These are phyloP conservation scores for Acheta domesticus DNA, from an alignment of 2,888 invertebrate genomes.

Conservation along the genomic window DNA sequence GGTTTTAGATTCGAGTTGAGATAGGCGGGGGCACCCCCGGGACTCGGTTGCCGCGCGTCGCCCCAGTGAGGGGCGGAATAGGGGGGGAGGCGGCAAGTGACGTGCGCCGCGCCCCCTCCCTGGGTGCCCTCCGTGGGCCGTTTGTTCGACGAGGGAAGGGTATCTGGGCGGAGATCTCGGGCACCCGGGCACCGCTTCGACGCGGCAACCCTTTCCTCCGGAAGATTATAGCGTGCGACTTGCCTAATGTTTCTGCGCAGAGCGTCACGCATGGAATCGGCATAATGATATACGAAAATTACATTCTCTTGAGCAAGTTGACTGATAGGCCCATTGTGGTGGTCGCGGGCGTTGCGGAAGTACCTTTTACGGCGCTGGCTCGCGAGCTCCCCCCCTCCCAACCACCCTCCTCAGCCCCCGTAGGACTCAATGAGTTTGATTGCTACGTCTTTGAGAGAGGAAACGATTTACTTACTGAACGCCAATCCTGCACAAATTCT, in stretches of 20 bases:
- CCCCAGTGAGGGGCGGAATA: no score
- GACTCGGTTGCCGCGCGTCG: neutral
- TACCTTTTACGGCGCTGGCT: no score
- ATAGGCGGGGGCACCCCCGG: neutral
- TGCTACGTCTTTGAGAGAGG: no score
- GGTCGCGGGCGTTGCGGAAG: neutral
- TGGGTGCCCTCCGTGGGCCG: neutral
- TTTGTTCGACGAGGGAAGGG: neutral
- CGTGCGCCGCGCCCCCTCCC: no score
- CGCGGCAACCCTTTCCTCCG: neutral
- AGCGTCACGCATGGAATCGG: neutral
- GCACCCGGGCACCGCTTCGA: neutral
- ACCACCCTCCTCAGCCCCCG: no score
- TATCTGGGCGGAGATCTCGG: neutral
- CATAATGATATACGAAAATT: neutral
- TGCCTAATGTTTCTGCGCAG: neutral
- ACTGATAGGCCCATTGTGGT: neutral
- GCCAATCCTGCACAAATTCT: no score
- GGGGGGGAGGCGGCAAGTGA: no score
- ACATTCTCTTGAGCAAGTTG: constrained; percentile 5
- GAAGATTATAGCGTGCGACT: neutral
- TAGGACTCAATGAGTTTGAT: no score
- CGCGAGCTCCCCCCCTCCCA: no score
- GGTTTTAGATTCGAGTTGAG: neutral
- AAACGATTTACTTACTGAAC: no score